These are phyloP conservation scores for Nycteola revayana DNA, from an alignment of 2,888 invertebrate species.

Conservation along the genomic window DNA sequence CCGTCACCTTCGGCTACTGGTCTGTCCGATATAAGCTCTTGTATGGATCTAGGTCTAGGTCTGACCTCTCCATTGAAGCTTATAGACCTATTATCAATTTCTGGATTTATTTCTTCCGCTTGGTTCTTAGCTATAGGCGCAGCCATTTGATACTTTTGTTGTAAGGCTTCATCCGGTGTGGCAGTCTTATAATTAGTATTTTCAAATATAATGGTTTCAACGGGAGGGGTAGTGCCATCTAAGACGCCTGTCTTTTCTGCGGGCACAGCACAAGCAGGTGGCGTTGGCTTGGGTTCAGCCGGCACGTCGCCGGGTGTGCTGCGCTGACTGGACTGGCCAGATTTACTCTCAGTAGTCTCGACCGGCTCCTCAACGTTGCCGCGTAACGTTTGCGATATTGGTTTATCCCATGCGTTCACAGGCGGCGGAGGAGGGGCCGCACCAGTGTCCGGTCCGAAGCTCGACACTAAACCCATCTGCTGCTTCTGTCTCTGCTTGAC, in stretches of 20 bases:
- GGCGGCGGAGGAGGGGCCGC: conserved; percentile 86
- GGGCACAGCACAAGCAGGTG: conserved; percentile 46
- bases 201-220: conserved; percentile 94
- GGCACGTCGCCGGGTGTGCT: conserved; percentile 69
- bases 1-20: conserved; percentile 65
- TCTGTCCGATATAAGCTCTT: conserved; percentile 71
- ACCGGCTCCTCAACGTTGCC: conserved; percentile 73
- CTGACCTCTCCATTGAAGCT: conserved; percentile 72
- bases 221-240: conserved; percentile 90
- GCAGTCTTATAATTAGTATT: conserved; percentile 94
- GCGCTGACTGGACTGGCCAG: conserved; percentile 68
- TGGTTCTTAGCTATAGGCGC: conserved; percentile 69
- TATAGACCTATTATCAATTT: conserved; percentile 71
- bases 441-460: conserved; percentile 78
- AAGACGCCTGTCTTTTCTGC: conserved; percentile 82
- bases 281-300: conserved; percentile 52
- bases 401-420: conserved; percentile 93
- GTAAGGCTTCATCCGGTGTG: conserved; percentile 85
- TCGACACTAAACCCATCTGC: conserved; percentile 64
- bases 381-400: conserved; percentile 86
- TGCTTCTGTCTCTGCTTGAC: conserved; percentile 87
- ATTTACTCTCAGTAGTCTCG: conserved; percentile 57
- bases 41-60: conserved; percentile 66
- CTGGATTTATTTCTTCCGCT: conserved; percentile 72
- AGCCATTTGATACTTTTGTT: conserved; percentile 82